These are phyloP conservation scores for Sesamia nonagrioides DNA, from an alignment of 1,140 invertebrate species.

Conservation along the genomic window DNA sequence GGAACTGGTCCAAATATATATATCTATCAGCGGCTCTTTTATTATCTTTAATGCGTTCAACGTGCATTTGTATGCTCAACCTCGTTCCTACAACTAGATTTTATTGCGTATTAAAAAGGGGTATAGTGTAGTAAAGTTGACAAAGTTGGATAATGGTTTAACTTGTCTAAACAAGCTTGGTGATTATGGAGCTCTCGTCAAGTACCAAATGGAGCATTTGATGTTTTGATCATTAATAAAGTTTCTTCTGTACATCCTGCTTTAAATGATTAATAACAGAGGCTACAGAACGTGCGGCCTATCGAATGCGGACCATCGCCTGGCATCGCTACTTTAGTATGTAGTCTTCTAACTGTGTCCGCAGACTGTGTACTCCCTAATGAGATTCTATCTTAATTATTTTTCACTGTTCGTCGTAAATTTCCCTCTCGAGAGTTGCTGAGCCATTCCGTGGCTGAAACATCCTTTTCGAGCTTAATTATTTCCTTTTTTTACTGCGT, in stretches of 20 bases:
- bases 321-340: constrained; percentile 21
- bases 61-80: constrained; percentile 38
- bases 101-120: constrained; percentile 36
- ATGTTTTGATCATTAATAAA: constrained; percentile 39
- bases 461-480: constrained; percentile 76
- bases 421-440: constrained; percentile 59
- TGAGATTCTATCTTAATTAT: constrained; percentile 74
- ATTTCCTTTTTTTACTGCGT: constrained; percentile 75
- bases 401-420: constrained; percentile 67
- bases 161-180: not conserved
- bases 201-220: constrained; percentile 23
- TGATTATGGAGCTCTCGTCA: constrained; percentile 22
- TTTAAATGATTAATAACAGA: constrained; percentile 25
- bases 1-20: constrained; percentile 53
- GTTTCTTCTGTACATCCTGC: constrained; percentile 9
- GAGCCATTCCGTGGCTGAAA: constrained; percentile 69
- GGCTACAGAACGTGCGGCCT: constrained; percentile 1
- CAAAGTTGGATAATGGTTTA: not conserved
- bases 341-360: constrained; percentile 15
- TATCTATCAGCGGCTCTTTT: constrained; percentile 42
- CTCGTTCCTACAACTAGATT: constrained; percentile 39
- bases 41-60: constrained; percentile 41
- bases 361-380: constrained; percentile 60
- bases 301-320: not conserved
- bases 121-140: not conserved